Conservation (phyloP, 2,113 vertebrate species). For the Meles meles region DNA sequence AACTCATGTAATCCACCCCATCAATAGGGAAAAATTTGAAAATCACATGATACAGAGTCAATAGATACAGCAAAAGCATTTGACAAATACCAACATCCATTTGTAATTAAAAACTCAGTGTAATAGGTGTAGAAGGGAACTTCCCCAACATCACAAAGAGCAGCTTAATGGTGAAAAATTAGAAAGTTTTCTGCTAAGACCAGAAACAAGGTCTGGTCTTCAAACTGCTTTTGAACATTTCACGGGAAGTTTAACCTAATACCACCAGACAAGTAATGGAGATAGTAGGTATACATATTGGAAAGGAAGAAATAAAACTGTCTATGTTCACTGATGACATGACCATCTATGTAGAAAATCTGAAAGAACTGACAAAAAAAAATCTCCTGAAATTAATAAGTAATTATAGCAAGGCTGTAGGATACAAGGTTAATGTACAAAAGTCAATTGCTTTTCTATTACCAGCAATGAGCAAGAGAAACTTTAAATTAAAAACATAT, state of each 20-base stretch:
- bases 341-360: background rate
- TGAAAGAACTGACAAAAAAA: background rate
- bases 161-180: background rate
- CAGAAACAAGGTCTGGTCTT: background rate
- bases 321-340: background rate
- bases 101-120: background rate
- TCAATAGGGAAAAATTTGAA: background rate
- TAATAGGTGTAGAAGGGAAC: background rate
- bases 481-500: background rate
- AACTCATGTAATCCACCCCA: background rate
- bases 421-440: background rate
- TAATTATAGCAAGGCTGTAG: background rate
- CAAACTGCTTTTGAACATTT: background rate
- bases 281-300: background rate
- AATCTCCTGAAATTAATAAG: background rate
- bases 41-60: background rate
- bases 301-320: background rate
- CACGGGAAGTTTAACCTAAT: background rate
- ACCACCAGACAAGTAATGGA: background rate
- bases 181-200: background rate
- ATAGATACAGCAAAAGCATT: background rate
- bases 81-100: background rate
- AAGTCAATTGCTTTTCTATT: background rate
- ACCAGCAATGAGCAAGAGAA: background rate
- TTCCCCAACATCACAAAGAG: background rate